Evolutionary conservation across 37 sponge, comb jelly and placozoan species (phyloP), one percentile per base, ranked within the genome.

Genomic region (Chondrilla cf. caribensis): DNA sequence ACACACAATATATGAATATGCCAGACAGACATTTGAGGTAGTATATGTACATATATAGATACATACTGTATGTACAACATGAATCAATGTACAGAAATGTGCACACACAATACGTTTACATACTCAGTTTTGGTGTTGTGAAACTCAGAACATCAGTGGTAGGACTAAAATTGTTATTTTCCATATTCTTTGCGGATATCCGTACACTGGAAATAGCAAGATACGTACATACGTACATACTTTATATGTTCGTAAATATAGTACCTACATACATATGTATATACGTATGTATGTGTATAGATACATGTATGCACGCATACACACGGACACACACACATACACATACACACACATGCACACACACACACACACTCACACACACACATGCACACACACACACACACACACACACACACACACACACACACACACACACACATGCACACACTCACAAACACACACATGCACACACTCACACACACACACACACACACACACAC

Each of bases 161-260:
- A 24, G 31, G 15, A 5, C 25, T 55, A 18, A 11, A 9, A 26
- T 55, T 18, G 18, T 55, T 55, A 18, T 14, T 18, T 24, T 14
- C 24, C 18, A 11, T 65, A 29, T 18, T 55, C 17, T 55, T 14
- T 14, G 14, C 14, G 17, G 58, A 14, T 19, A 55, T 14, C 17
- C 14, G 18, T 55, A 18, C 58, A 55, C 58, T 47, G 11, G 6
- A 47, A 47, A 11, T 47, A n/a, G 6, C 6, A 62, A 29, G 6
- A 28, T n/a, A 62, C 22, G 29, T 62, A 62, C 64, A 62, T 62
- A 62, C 64, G 15, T 62, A 62, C 29, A n/a, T n/a, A 62, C 64
- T 62, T 6, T 62, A 62, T 28, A 47, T 47, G 51, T 19, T 19
- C 64, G 22, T 15, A 28, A 15, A 6, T 29, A 28, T 29, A 62